Base-by-base conservation (phyloP, 2,888 invertebrate genomes). In the Scaptomyza polygonia region DNA sequence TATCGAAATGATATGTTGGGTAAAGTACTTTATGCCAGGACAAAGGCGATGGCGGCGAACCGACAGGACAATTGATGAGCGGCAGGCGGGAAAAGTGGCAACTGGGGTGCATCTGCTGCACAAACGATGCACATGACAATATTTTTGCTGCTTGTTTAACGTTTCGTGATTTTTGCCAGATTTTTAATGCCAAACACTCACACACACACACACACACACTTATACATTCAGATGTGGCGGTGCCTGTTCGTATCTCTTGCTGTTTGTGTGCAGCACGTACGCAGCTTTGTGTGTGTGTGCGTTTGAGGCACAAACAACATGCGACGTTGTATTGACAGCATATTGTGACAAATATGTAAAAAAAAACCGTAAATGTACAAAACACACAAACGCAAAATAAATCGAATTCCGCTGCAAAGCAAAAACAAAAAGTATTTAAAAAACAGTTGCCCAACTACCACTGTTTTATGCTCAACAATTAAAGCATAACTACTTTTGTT, bases 101-200 rank as follows among this genome's bases (percentile, higher is more conserved):
- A 11, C 16, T 16, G 18, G 40, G 40, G 18, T 12, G 56, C 52
- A 67, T 53, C 36, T 69, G 61, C 42, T 58, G 73, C 52, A 44
- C 45, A 66, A 66, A 67, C 53, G 53, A 67, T 80, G 72, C 76
- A 83, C 78, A 78, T 83, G 82, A 82, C 86, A 82, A 86, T 86
- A 78, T 83, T 83, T 83, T 83, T 83, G 78, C 72, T 76, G 76
- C 71, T 79, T 84, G 86, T 73, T 86, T 86, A 84, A 76, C 86
- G 74, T 77, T 86, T 84, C 88, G 84, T 88, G 88, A 86, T 86
- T 86, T 86, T 83, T 84, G 72, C 71, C 86, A 77, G 84, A 86
- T 81, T 84, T 85, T 80, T 77, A 87, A 82, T 76, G 83, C 72
- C 69, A 53, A 62, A 61, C 67, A 67, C 56, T 58, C 63, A 47